A percentile compares a stretch with the other conserved stretches of the same genome.
Evolutionary conservation across 2,113 vertebrate genomes (phyloP).

Genomic region (Todiramphus saurophagus): DNA sequence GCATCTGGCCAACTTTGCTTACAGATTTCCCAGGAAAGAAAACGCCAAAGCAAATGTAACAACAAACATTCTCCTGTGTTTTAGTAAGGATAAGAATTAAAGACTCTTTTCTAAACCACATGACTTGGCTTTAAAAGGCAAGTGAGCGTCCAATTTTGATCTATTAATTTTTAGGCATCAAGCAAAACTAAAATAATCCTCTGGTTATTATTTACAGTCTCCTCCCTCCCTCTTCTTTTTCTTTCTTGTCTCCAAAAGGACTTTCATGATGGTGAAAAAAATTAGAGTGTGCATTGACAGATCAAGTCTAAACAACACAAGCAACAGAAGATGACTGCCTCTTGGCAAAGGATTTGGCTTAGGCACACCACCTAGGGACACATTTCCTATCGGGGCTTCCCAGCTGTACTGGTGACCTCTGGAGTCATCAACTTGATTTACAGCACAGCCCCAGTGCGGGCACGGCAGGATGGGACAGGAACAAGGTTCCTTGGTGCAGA

Average conservation of each 20-base stretch:
- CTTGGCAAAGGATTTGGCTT: background rate
- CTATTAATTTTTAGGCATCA: background rate
- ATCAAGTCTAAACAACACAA: background rate
- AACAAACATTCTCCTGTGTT: background rate
- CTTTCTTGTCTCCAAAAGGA: background rate
- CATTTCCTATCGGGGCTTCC: background rate
- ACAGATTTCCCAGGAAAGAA: background rate
- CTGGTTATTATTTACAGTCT: background rate
- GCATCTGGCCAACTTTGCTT: background rate
- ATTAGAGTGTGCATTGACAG: background rate
- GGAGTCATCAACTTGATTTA: background rate
- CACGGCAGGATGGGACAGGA: background rate
- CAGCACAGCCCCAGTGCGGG: rapidly evolving
- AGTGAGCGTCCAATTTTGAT: background rate
- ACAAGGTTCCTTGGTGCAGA: rapidly evolving
- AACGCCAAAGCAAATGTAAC: background rate
- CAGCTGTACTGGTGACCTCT: background rate
- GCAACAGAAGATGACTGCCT: background rate
- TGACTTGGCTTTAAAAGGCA: conserved; percentile 19
- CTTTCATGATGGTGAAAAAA: background rate
- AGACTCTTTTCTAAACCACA: background rate
- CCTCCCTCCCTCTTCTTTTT: background rate
- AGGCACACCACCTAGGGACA: background rate
- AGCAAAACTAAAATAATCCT: background rate
- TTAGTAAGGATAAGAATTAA: conserved; percentile 27